Percentiles rank a stretch among this genome's conserved stretches.
phyloP scores from a whole-genome alignment of 2,113 vertebrate species.

The Heptranchias perlo region DNA sequence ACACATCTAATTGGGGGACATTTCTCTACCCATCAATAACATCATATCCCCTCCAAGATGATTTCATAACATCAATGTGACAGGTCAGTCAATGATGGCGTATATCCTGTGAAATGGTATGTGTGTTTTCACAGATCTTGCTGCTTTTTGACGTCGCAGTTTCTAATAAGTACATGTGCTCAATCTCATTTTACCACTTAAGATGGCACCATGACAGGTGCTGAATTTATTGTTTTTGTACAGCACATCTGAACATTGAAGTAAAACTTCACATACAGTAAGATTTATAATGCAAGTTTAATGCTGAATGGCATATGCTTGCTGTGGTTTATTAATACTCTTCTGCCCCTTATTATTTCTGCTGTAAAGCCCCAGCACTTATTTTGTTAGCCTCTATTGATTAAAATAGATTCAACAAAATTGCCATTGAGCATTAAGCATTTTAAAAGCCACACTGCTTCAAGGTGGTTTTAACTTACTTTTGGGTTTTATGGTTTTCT shows the following conservation, averaged over 20 bases:
- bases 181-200: slow-evolving; percentile 4
- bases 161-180: not conserved
- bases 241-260: slow-evolving; percentile 4
- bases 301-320: not conserved
- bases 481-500: not conserved
- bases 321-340: not conserved
- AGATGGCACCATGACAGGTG: not conserved
- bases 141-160: slow-evolving; percentile 7
- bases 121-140: not conserved
- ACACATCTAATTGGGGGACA: not conserved
- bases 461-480: not conserved
- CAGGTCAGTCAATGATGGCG: not conserved
- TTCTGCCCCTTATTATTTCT: not conserved
- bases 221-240: slow-evolving; percentile 8
- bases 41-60: not conserved
- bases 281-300: slow-evolving; percentile 18
- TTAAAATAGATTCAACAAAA: not conserved
- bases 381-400: not conserved
- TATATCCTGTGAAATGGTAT: slow-evolving; percentile 5
- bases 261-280: not conserved
- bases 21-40: not conserved
- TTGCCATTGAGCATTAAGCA: not conserved
- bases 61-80: not conserved
- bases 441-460: not conserved
- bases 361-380: not conserved